These are phyloP conservation scores for Falco rusticolus DNA, from an alignment of 2,797 vertebrate species.

Conservation along the genomic window DNA sequence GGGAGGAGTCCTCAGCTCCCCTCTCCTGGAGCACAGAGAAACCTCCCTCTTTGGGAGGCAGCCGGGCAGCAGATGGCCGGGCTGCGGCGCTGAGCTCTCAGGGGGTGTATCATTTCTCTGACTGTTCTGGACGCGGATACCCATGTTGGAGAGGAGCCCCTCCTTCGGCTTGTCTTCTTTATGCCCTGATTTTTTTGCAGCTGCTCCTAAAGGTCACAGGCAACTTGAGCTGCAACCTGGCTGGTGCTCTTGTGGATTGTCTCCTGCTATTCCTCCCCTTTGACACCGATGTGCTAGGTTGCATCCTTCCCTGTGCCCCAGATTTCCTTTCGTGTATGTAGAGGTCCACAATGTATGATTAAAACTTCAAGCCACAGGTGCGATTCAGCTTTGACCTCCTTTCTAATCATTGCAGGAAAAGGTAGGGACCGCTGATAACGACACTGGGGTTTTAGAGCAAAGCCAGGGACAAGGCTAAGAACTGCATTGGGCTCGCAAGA, in stretches of 20 bases:
- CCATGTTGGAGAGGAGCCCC: conserved; percentile 19
- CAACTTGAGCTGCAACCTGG: neutral
- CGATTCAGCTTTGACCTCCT: neutral
- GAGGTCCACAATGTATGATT: neutral
- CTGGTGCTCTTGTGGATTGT: neutral
- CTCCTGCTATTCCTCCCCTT: neutral
- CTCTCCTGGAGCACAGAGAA: neutral
- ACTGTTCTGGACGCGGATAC: conserved; percentile 10
- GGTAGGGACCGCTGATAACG: neutral
- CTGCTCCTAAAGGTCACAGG: conserved; percentile 41
- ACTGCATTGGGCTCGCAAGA: neutral
- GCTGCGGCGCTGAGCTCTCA: conserved; percentile 1
- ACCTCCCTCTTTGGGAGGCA: conserved; percentile 13
- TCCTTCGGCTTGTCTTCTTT: conserved; percentile 36
- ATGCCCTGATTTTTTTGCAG: conserved; percentile 43
- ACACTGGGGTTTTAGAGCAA: neutral
- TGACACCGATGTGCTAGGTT: neutral
- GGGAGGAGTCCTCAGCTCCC: conserved; percentile 21
- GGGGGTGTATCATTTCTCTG: conserved; percentile 42
- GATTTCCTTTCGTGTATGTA: neutral
- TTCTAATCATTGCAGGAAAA: neutral
- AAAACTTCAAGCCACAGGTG: neutral
- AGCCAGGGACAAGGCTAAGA: neutral
- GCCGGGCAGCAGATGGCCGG: conserved; percentile 50
- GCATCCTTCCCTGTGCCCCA: neutral